A percentile compares a stretch with the other conserved stretches of the same genome.
Conservation (phyloP, 2,888 invertebrate genomes). For the Proisotoma minuta region DNA sequence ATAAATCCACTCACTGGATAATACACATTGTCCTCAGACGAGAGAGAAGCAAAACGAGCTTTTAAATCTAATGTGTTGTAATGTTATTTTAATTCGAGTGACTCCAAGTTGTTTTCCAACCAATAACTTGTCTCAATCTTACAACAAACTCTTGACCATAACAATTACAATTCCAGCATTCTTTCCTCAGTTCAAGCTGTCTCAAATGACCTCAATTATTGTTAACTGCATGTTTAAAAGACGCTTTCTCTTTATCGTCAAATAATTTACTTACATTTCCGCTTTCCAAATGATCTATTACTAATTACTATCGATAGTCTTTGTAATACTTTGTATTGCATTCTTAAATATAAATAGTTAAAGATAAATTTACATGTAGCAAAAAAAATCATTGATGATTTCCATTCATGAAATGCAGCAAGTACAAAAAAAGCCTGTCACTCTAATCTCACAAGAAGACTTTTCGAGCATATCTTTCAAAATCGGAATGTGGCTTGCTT, state of each 20-base stretch:
- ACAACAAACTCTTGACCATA: neutral
- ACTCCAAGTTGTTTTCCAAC: neutral
- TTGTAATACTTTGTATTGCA: too few species aligned
- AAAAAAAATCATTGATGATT: slow-evolving; percentile 4
- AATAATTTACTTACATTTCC: too few species aligned
- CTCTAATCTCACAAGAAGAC: neutral
- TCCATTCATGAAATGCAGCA: neutral
- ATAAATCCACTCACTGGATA: neutral
- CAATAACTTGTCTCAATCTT: neutral
- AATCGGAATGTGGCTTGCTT: slow-evolving; percentile 5
- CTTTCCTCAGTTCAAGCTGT: neutral
- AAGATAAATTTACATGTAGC: too few species aligned
- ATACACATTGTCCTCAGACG: neutral
- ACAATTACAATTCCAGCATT: slow-evolving; percentile 1
- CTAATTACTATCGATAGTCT: too few species aligned
- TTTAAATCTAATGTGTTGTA: slow-evolving; percentile 2
- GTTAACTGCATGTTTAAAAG: too few species aligned
- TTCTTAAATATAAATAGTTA: too few species aligned
- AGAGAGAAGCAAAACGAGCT: neutral
- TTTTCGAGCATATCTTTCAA: neutral
- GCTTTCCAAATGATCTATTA: neutral
- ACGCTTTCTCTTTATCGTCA: too few species aligned
- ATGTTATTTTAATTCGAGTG: slow-evolving; percentile 1
- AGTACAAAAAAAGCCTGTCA: neutral
- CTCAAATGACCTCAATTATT: slow-evolving; percentile 1